Conservation (phyloP, 2,113 vertebrate genomes). For the Nesogale talazaci region DNA sequence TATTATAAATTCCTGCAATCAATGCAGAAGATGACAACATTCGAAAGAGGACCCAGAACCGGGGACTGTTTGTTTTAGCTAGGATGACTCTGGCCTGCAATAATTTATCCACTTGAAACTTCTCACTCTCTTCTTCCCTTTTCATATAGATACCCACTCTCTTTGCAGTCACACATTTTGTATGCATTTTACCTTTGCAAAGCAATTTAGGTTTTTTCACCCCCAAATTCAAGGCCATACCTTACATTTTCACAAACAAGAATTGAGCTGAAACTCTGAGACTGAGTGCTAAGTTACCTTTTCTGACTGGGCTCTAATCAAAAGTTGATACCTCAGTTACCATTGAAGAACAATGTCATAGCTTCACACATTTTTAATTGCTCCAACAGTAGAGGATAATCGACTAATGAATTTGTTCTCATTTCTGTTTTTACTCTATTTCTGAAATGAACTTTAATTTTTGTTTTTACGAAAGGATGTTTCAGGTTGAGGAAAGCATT, state of each 20-base stretch:
- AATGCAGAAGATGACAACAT: too few species aligned
- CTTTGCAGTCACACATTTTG: not conserved
- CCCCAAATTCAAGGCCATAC: too few species aligned
- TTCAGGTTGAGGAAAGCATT: slow-evolving; percentile 38
- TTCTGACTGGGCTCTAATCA: not conserved
- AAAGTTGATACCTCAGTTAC: not conserved
- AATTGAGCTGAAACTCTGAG: not conserved
- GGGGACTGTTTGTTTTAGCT: not conserved
- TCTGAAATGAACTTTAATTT: not conserved
- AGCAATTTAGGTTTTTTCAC: not conserved
- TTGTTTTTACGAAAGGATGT: too few species aligned
- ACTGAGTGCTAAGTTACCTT: not conserved
- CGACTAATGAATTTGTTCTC: slow-evolving; percentile 30
- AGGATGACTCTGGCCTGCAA: not conserved
- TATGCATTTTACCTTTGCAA: not conserved
- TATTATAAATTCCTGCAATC: not conserved
- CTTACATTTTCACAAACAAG: not conserved
- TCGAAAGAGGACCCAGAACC: not conserved
- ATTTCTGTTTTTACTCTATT: slow-evolving; percentile 34
- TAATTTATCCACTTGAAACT: too few species aligned
- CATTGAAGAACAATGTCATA: not conserved
- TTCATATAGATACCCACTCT: not conserved
- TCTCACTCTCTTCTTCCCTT: not conserved
- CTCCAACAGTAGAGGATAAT: slow-evolving; percentile 32
- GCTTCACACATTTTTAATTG: slow-evolving; percentile 13